Evolutionary conservation across 2,888 invertebrate species (phyloP), one percentile per base, ranked within the genome.

Genomic region (Himalopsyche tibetana): DNA sequence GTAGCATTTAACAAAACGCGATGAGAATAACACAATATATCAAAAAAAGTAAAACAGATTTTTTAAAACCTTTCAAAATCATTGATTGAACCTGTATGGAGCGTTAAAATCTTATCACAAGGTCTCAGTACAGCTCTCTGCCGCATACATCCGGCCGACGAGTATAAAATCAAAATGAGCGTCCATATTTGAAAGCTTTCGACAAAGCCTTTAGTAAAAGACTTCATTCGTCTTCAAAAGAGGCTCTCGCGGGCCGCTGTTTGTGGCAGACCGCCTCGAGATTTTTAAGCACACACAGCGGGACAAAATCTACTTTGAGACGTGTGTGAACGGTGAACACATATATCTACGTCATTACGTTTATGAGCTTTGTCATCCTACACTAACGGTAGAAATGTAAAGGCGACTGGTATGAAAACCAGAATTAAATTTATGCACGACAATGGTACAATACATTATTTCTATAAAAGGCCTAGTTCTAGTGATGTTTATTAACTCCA

Each of bases 221-320:
- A 74, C 74, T 74, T 74, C 74, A 74, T 74, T 38, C 74, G 36
- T 74, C 38, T 74, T 74, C 36, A 74, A 74, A 74, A 74, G 74
- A 38, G 28, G 74, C 36, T 36, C 36, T 51, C 51, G 51, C 45
- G 45, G 45, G 11, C 45, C 28, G 28, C 69, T 69, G 69, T 36
- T 74, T 74, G 74, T 74, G 74, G 74, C 74, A 74, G 74, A 74
- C 38, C 74, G 74, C 74, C 74, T 74, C 74, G 28, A 38, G 74
- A 74, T 74, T 74, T 74, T 74, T 74, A 15, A 74, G 38, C 36
- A 36, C 74, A 74, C 15, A 74, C 15, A 74, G 74, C 69, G 74
- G 74, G 74, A 36, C 15, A 36, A 74, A 74, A 38, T 36, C 28
- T 36, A 36, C 74, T 36, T 74, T 74, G 28, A 36, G 74, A 9